Base-by-base conservation (phyloP, 2,797 vertebrate genomes). In the Propithecus perrieri region DNA sequence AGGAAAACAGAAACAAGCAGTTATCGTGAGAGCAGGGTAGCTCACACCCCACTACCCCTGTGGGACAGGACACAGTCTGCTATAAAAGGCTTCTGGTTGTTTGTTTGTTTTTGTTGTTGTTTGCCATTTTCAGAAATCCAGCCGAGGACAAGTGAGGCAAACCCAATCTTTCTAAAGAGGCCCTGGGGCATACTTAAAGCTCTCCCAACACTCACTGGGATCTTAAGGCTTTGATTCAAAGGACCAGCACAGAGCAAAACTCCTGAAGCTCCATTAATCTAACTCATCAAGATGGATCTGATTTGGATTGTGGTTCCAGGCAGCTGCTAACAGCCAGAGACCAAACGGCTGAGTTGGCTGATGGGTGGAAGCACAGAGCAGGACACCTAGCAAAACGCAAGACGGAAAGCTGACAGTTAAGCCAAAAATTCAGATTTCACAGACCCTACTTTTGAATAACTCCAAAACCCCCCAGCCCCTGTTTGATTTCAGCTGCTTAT, bases 201-300 rank as follows among this genome's bases (percentile, higher is more conserved):
- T 93, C 80, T 90, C 59, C 57, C 26, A 43, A 7, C n/a, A 71
- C 69, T 90, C 12, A 11, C 41, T 96, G 50, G 26, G 84, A 84
- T 91, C 69, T 85, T 59, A 97, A 96, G 92, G 35, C 75, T 94
- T 91, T 65, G 86, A 86, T 94, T 92, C 91, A 85, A 96, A 96
- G 55, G 72, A 89, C 76, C 69, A 55, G 35, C 69, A 57, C 80
- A 86, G 50, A 92, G 69, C 50, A 92, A 92, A 96, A 92, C 84
- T 97, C 69, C 72, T 83, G 67, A 95, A 93, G 89, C n/a, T 94
- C 95, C 85, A 92, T 97, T 95, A 93, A 95, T 98, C 96, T 97
- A 95, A 95, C 38, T 97, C 86, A 90, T 94, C 85, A 92, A 95
- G 95, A 96, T 35, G 48, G 91, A 96, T 89, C 89, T 91, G 93